Evolutionary conservation across 1,140 invertebrate genomes (phyloP), one percentile per base, ranked within the genome.

Genomic region (Trigoniulus corallinus): DNA sequence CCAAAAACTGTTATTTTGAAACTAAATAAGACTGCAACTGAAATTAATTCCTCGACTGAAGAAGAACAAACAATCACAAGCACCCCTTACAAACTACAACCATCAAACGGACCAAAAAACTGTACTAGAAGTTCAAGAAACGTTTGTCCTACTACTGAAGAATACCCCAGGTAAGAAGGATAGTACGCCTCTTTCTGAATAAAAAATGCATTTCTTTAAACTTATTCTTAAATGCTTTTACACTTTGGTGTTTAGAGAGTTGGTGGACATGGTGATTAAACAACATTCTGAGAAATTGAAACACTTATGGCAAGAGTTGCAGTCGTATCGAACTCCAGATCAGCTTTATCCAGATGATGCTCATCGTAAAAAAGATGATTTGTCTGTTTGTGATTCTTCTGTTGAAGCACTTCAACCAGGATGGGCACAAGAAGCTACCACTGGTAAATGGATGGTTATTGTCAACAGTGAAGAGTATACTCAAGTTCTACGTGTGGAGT

Each of bases 401-500:
- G 65, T 67, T 2, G 58, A 61, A 18, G 62, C 61, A 40, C 55
- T 70, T 34, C 58, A 66, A 47, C 67, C 67, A 4, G 68, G 69
- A 46, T 71, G 68, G 68, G 68, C 67, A 1, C 61, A 65, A 47
- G 68, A 69, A 21, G 58, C 54, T 34, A 57, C 65, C 49, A 61
- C 60, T 27, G 63, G 63, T 3, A 62, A 67, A 50, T 71, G 68
- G 68, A 61, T 69, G 45, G 58, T 68, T 12, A 61, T 70, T 34
- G 57, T 70, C n/a, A 70, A 70, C 54, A 68, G 64, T 0, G 59
- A 65, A 22, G 53, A 62, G 22, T 70, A 59, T 54, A 65, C 66
- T 13, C 68, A 70, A 55, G 64, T 58, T 48, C 61, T 70, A 15
- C 59, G 67, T 24, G 61, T 67, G 20, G 69, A 71, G 51, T 64